A percentile compares a stretch with the other conserved stretches of the same genome.
phyloP scores from a whole-genome alignment of 2,113 vertebrate species.

The Ciconia stormi region DNA sequence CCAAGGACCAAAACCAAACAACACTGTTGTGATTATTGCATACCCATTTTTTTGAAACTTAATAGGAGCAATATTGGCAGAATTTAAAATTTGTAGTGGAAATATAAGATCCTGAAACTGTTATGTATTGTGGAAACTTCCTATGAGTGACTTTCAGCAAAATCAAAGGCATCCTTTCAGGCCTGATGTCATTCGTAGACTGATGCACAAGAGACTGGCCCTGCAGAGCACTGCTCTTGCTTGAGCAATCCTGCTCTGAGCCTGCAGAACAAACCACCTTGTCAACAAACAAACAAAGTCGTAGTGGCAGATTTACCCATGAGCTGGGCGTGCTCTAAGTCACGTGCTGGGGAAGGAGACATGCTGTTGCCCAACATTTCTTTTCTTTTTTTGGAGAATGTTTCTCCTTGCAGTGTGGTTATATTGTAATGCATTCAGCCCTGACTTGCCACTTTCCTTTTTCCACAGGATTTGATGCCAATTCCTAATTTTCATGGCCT shows the following conservation, averaged over 20 bases:
- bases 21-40: neutral
- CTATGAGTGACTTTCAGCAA: neutral
- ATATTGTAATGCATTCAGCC: neutral
- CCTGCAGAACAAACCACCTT: neutral
- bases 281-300: neutral
- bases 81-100: neutral
- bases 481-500: neutral
- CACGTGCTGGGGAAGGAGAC: neutral
- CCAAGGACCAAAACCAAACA: neutral
- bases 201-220: neutral
- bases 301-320: neutral
- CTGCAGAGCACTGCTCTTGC: neutral
- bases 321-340: neutral
- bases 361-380: neutral
- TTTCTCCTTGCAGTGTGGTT: neutral
- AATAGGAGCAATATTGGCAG: neutral
- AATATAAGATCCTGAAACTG: neutral
- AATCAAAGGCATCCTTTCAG: neutral
- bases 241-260: neutral
- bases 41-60: neutral
- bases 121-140: neutral
- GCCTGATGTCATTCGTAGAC: neutral
- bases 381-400: neutral
- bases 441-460: neutral
- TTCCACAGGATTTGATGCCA: neutral